phyloP scores from a whole-genome alignment of 2,888 invertebrate genomes.

The Lymantria monacha region DNA sequence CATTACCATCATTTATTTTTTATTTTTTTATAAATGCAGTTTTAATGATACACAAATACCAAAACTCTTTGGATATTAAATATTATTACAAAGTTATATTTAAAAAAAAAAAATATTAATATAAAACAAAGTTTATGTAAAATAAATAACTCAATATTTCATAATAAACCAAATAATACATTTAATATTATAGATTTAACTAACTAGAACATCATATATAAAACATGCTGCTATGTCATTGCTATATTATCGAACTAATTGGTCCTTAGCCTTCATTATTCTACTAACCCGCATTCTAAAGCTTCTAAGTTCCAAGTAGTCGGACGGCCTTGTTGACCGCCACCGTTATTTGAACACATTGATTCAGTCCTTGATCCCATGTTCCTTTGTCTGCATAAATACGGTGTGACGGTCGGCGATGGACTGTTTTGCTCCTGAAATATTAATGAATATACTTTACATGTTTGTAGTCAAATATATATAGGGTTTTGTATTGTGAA shows the following conservation, averaged over 20 bases:
- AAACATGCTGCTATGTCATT: constrained; percentile 15
- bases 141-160: too few species aligned
- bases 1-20: too few species aligned
- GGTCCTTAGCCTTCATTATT: constrained; percentile 26
- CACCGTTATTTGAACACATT: constrained; percentile 56
- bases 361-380: constrained; percentile 82
- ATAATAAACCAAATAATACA: too few species aligned
- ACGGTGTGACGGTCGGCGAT: constrained; percentile 90
- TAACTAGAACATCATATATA: constrained; percentile 2
- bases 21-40: too few species aligned
- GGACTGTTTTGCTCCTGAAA: constrained; percentile 82
- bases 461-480: neutral
- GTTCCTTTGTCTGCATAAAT: constrained; percentile 90
- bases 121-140: too few species aligned
- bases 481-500: neutral
- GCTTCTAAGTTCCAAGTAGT: constrained; percentile 67
- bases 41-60: too few species aligned
- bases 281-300: constrained; percentile 71
- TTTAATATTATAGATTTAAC: too few species aligned
- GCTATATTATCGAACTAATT: constrained; percentile 11
- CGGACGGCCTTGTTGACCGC: constrained; percentile 37
- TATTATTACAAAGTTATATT: too few species aligned
- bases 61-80: too few species aligned
- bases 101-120: too few species aligned
- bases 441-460: constrained; percentile 6